Evolutionary conservation across 2,888 invertebrate genomes (phyloP), one percentile per base, ranked within the genome.

Genomic region (Notocelia uddmanniana): DNA sequence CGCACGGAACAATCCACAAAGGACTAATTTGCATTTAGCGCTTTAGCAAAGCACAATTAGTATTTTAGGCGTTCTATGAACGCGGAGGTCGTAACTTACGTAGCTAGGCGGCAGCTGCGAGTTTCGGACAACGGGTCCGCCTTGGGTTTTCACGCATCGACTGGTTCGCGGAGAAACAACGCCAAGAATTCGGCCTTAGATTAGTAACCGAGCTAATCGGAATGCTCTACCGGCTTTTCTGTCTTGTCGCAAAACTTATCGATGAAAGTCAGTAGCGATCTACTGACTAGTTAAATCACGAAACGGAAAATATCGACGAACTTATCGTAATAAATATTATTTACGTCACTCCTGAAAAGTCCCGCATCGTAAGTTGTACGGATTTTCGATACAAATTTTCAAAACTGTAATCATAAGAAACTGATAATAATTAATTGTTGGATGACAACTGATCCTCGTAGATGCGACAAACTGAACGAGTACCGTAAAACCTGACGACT

Each of bases 101-200:
- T 41, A n/a, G n/a, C n/a, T n/a, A 45, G 45, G 45, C 45, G 60
- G 45, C 66, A 55, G 66, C 55, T 66, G 66, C 57, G 6, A n/a
- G 58, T 26, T 63, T 70, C 23, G 63, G 63, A 26, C 69, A 37
- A 19, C 23, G 23, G 59, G 68, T 19, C 26, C 26, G 11, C 21
- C 50, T 64, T 76, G 83, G 87, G 87, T 86, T 89, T 89, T 89
- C 85, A 82, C 83, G 70, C 72, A 55, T 74, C 74, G 79, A 85
- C 88, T 83, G 83, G 87, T 86, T 85, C 79, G 77, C 76, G 80
- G 81, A 83, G 85, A 86, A 85, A 85, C 83, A 76, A 75, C 75
- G 77, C 72, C 76, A 75, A 81, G 86, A 85, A 89, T 87, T 85
- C 75, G 78, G 80, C 75, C 73, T 78, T 80, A 78, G 79, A 74